A percentile compares a stretch with the other conserved stretches of the same genome.
Evolutionary conservation across 2,888 invertebrate species (phyloP).

Genomic region (Agonopterix arenella): DNA sequence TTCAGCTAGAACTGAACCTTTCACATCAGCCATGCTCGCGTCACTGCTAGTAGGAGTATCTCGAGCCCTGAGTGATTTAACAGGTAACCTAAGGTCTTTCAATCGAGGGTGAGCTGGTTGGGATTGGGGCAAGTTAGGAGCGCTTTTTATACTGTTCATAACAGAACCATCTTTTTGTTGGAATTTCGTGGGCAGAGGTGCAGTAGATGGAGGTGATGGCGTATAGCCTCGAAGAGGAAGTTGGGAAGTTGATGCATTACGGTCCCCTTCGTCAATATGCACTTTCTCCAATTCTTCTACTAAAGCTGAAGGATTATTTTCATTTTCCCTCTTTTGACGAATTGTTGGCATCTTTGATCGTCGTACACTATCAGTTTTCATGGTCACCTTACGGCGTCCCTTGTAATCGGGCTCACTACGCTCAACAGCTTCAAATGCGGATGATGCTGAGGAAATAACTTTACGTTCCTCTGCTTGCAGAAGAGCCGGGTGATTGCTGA

Average conservation of each 20-base stretch:
- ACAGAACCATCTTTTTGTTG: slow-evolving; percentile 82
- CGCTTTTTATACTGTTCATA: slow-evolving; percentile 88
- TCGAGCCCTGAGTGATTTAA: slow-evolving; percentile 81
- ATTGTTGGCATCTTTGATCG: slow-evolving; percentile 79
- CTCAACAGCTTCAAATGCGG: slow-evolving; percentile 69
- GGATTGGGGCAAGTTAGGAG: slow-evolving; percentile 84
- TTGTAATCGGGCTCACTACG: slow-evolving; percentile 69
- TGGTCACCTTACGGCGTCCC: slow-evolving; percentile 75
- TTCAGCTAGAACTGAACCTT: slow-evolving; percentile 66
- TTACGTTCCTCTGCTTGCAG: slow-evolving; percentile 74
- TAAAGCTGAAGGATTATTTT: slow-evolving; percentile 53
- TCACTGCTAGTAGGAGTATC: slow-evolving; percentile 79
- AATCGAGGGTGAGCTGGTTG: slow-evolving; percentile 82
- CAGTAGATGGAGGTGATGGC: slow-evolving; percentile 90
- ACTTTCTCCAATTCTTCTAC: slow-evolving; percentile 79
- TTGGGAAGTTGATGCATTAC: slow-evolving; percentile 75
- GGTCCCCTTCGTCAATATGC: slow-evolving; percentile 77
- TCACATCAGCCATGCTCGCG: slow-evolving; percentile 79
- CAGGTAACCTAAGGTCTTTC: slow-evolving; percentile 84
- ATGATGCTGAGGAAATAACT: slow-evolving; percentile 67
- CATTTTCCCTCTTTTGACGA: slow-evolving; percentile 68
- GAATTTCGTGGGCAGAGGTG: slow-evolving; percentile 89
- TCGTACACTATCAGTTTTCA: slow-evolving; percentile 73
- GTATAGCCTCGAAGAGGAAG: slow-evolving; percentile 84
- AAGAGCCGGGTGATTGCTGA: slow-evolving; percentile 87